Conservation (phyloP, 1,140 invertebrate species). For the Drosophila lowei region DNA sequence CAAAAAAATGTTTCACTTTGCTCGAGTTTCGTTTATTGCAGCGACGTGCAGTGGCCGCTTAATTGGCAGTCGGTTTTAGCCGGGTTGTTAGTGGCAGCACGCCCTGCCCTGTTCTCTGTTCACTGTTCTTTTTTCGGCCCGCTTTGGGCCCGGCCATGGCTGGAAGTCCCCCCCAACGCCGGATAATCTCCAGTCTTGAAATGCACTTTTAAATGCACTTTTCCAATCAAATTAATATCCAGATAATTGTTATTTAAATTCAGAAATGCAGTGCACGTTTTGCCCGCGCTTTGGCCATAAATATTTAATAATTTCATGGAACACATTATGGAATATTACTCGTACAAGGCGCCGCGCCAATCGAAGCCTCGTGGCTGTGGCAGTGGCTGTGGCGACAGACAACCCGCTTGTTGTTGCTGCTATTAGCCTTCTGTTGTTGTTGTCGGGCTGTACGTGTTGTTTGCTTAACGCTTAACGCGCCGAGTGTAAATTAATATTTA, state of each 20-base stretch:
- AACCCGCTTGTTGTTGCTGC: conserved; percentile 30
- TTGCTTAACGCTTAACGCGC: conserved; percentile 77
- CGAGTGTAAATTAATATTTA: conserved; percentile 80
- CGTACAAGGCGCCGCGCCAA: conserved; percentile 37
- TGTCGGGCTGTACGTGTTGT: conserved; percentile 63
- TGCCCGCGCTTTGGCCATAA: conserved; percentile 55
- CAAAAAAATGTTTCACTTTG: conserved; percentile 39
- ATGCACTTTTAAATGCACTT: conserved; percentile 69
- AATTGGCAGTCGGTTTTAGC: conserved; percentile 65
- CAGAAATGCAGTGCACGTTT: conserved; percentile 68
- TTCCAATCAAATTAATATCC: conserved; percentile 40
- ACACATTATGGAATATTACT: conserved; percentile 65
- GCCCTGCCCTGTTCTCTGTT: too few species aligned
- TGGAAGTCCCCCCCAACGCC: conserved; percentile 34
- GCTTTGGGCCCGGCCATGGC: conserved; percentile 24
- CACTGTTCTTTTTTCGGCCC: conserved; percentile 55
- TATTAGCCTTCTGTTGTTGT: not conserved
- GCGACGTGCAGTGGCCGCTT: conserved; percentile 58
- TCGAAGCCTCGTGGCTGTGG: conserved; percentile 38
- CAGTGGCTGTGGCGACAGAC: conserved; percentile 31
- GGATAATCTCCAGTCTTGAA: conserved; percentile 71
- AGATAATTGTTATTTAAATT: conserved; percentile 62
- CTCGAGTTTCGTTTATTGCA: conserved; percentile 58
- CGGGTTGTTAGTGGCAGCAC: conserved; percentile 37
- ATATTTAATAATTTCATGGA: conserved; percentile 75